phyloP scores from a whole-genome alignment of 2,888 invertebrate species.

The Nephrotoma guestfalica region DNA sequence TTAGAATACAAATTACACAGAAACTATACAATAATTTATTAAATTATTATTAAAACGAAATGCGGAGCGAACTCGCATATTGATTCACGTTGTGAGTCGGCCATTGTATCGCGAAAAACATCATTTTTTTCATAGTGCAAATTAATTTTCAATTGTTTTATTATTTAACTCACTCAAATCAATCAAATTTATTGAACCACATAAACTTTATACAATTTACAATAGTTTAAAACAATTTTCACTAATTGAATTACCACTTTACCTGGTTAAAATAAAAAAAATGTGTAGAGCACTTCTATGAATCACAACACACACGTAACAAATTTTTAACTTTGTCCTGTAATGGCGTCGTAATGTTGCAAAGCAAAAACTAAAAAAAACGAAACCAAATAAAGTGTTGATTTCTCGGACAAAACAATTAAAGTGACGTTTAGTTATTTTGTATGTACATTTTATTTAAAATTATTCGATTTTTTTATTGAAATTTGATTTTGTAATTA shows the following conservation, averaged over 20 bases:
- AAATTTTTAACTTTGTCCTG: not conserved
- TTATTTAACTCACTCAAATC: not conserved
- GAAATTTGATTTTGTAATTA: not conserved
- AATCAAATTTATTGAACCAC: not conserved
- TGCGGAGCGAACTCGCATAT: constrained; percentile 18
- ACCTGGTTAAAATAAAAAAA: not conserved
- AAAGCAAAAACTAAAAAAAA: not conserved
- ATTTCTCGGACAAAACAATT: not conserved
- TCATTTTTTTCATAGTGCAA: constrained; percentile 37
- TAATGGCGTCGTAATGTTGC: not conserved
- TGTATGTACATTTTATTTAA: not conserved
- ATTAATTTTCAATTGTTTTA: not conserved
- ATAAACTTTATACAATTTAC: not conserved
- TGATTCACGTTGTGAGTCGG: constrained; percentile 53
- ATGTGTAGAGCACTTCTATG: not conserved
- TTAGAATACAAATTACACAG: not conserved
- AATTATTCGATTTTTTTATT: not conserved
- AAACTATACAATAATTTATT: not conserved
- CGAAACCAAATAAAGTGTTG: not conserved
- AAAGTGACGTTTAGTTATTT: not conserved
- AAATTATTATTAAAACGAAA: not conserved
- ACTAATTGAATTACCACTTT: not conserved
- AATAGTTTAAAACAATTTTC: not conserved
- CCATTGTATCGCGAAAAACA: constrained; percentile 55
- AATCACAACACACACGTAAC: not conserved